A percentile compares a stretch with the other conserved stretches of the same genome.
phyloP scores from a whole-genome alignment of 2,113 vertebrate species.

The Variabilichromis moorii region DNA sequence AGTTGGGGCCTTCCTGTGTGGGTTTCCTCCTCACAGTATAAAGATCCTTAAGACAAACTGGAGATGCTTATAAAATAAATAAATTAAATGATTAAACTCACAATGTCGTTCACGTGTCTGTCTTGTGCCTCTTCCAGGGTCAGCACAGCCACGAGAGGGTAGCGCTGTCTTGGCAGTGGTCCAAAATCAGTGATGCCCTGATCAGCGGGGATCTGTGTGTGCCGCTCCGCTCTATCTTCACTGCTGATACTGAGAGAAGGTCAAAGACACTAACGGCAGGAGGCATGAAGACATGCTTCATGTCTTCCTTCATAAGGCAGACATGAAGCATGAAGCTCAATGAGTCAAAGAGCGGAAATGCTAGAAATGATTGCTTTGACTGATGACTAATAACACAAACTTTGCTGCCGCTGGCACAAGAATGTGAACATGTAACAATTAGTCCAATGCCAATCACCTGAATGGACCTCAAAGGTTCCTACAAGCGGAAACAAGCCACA shows the following conservation, averaged over 20 bases:
- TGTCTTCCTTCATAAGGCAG: background rate
- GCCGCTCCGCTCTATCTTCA: constrained; percentile 67
- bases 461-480: background rate
- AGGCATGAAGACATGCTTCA: background rate
- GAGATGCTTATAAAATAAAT: background rate
- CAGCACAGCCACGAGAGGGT: constrained; percentile 84
- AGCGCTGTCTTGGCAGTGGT: constrained; percentile 77
- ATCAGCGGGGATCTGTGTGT: constrained; percentile 75
- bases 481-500: background rate
- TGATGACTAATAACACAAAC: background rate
- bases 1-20: background rate
- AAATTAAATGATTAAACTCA: constrained; percentile 44
- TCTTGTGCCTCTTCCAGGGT: constrained; percentile 77
- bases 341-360: background rate
- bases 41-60: background rate
- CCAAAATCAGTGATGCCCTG: constrained; percentile 80
- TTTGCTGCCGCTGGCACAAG: background rate
- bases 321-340: background rate
- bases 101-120: constrained; percentile 81
- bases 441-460: background rate
- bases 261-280: constrained; percentile 64
- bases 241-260: constrained; percentile 71
- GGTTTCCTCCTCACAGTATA: background rate
- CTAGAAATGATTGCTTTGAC: background rate
- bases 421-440: background rate